These are phyloP conservation scores for Metallyticus violacea DNA, from an alignment of 2,888 invertebrate species.

Conservation along the genomic window DNA sequence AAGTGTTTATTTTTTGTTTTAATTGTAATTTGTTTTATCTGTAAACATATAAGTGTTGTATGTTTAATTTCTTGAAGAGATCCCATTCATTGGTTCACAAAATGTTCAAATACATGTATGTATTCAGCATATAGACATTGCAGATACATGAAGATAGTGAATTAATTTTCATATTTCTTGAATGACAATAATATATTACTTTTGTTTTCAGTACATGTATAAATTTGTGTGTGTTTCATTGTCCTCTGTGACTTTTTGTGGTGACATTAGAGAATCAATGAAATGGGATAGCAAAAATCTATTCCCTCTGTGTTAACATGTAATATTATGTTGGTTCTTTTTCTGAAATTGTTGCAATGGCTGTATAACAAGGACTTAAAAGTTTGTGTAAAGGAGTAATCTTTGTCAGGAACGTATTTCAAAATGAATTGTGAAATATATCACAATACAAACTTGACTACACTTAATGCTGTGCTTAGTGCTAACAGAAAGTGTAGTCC, in stretches of 20 bases:
- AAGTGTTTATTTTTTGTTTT: constrained; percentile 21
- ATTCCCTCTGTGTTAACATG: constrained; percentile 8
- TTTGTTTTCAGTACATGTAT: background rate
- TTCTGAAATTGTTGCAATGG: background rate
- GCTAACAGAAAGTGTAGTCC: background rate
- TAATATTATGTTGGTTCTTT: background rate
- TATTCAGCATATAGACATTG: background rate
- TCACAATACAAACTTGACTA: background rate
- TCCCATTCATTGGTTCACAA: constrained; percentile 12
- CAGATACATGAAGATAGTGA: background rate
- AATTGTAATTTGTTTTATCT: constrained; percentile 15
- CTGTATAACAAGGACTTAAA: background rate
- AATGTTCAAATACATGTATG: constrained; percentile 1
- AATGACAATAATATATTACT: constrained; percentile 25
- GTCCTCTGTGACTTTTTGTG: background rate
- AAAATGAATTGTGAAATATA: background rate
- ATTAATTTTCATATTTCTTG: constrained; percentile 8
- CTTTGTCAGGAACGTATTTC: background rate
- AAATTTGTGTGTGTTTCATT: background rate
- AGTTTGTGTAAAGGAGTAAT: background rate
- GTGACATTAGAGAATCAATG: background rate
- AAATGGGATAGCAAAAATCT: background rate
- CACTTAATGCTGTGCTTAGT: background rate
- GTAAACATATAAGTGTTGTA: background rate
- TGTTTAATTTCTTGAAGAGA: background rate